Evolutionary conservation across 2,113 vertebrate species (phyloP).

Genomic region (Cacatua alba): DNA sequence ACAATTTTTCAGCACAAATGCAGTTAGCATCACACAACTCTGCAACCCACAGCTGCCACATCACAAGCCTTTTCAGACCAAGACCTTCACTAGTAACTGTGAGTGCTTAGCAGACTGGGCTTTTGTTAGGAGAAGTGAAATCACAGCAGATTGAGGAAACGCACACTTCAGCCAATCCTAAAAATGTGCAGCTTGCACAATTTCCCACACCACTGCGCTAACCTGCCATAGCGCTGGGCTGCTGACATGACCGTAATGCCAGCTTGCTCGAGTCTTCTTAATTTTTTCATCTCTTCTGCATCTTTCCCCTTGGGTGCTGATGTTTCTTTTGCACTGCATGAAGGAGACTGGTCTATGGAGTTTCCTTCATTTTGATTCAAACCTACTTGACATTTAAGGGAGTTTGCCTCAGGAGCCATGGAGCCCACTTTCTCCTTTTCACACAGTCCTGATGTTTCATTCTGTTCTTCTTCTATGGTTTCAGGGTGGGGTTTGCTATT

Average conservation of each 20-base stretch:
- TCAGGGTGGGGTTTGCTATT: slow-evolving; percentile 78
- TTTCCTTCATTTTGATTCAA: slow-evolving; percentile 40
- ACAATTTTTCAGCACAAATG: neutral
- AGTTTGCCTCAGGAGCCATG: neutral
- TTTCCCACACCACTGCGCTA: slow-evolving; percentile 64
- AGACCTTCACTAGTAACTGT: neutral
- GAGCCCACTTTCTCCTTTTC: slow-evolving; percentile 46
- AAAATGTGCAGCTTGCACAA: slow-evolving; percentile 45
- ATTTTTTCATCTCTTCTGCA: slow-evolving; percentile 77
- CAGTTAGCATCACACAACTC: neutral
- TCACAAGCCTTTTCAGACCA: slow-evolving; percentile 11
- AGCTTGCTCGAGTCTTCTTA: slow-evolving; percentile 85
- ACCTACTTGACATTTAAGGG: slow-evolving; percentile 15
- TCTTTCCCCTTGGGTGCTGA: slow-evolving; percentile 66
- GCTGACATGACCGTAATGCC: slow-evolving; percentile 92
- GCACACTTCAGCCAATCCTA: slow-evolving; percentile 3
- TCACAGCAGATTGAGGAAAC: neutral
- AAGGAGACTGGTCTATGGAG: slow-evolving; percentile 33
- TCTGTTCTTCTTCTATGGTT: slow-evolving; percentile 80
- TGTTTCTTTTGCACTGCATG: slow-evolving; percentile 33
- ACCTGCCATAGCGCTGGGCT: slow-evolving; percentile 88
- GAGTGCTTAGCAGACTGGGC: neutral
- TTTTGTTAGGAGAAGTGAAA: slow-evolving; percentile 38
- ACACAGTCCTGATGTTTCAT: slow-evolving; percentile 54
- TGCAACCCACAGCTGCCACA: neutral